Conservation (phyloP, 2,888 invertebrate genomes). For the Spodoptera exigua region DNA sequence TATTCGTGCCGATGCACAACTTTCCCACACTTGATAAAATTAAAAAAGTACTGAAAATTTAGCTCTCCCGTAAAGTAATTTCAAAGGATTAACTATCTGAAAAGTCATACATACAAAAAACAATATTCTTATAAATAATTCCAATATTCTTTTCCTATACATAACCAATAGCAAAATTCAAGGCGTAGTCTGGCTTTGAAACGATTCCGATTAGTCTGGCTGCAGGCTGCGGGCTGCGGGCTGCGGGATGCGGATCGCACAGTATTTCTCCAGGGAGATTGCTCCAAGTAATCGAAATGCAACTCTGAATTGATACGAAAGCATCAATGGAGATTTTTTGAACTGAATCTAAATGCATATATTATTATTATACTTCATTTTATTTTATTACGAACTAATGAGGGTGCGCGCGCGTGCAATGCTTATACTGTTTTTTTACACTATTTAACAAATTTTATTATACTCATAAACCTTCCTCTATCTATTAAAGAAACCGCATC, state of each 20-base stretch:
- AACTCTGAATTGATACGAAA: background rate
- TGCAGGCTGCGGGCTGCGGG: conserved; percentile 1
- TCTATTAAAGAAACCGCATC: too few relatives aligned
- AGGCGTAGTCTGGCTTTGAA: conserved; percentile 11
- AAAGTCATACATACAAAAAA: background rate
- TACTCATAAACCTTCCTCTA: too few relatives aligned
- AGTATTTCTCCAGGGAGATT: conserved; percentile 33
- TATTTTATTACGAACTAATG: background rate
- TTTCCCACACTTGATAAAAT: too few relatives aligned
- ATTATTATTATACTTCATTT: background rate
- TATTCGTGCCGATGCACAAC: too few relatives aligned
- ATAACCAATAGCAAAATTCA: conserved; percentile 12
- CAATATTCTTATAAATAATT: background rate
- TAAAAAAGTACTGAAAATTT: too few relatives aligned
- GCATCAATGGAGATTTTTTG: background rate
- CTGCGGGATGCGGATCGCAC: background rate
- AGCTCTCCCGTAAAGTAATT: too few relatives aligned
- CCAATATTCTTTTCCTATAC: conserved; percentile 11
- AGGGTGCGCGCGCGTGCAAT: too few relatives aligned
- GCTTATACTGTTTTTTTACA: too few relatives aligned
- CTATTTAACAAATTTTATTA: too few relatives aligned
- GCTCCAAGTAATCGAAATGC: conserved; percentile 28
- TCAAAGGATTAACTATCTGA: background rate
- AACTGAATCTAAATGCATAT: conserved; percentile 10
- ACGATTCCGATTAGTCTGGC: conserved; percentile 22